Percentiles rank a stretch among this genome's conserved stretches.
Conservation (phyloP, 2,113 vertebrate genomes). For the Cyphomyrus plagiostoma region DNA sequence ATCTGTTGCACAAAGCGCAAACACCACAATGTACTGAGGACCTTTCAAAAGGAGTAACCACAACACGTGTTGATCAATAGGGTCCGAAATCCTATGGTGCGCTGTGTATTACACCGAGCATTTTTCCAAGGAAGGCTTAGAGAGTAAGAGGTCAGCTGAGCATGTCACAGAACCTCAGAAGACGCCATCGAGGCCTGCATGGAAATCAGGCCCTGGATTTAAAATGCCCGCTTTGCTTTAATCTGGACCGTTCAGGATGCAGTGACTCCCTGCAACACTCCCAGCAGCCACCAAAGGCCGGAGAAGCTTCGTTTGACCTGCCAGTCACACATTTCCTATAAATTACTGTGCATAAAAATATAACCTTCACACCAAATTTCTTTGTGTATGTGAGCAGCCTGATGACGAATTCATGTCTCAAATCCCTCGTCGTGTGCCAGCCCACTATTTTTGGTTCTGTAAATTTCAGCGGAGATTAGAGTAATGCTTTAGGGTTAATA, state of each 20-base stretch:
- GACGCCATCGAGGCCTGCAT: neutral
- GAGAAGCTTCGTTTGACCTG: neutral
- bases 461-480: constrained; percentile 4
- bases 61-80: neutral
- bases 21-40: neutral
- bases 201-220: neutral
- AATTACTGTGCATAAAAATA: neutral
- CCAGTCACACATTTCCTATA: neutral
- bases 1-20: neutral
- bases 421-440: neutral
- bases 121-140: neutral
- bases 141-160: neutral
- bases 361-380: neutral
- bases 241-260: neutral
- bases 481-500: neutral
- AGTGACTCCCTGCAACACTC: neutral
- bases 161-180: neutral
- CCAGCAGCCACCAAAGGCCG: neutral
- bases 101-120: neutral
- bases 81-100: neutral
- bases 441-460: neutral
- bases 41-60: neutral
- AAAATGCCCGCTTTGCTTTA: neutral
- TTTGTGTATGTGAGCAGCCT: neutral
- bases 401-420: neutral